Percentiles rank a stretch among this genome's conserved stretches.
Conservation (phyloP, 2,797 vertebrate genomes). For the Sebastes cheni region DNA sequence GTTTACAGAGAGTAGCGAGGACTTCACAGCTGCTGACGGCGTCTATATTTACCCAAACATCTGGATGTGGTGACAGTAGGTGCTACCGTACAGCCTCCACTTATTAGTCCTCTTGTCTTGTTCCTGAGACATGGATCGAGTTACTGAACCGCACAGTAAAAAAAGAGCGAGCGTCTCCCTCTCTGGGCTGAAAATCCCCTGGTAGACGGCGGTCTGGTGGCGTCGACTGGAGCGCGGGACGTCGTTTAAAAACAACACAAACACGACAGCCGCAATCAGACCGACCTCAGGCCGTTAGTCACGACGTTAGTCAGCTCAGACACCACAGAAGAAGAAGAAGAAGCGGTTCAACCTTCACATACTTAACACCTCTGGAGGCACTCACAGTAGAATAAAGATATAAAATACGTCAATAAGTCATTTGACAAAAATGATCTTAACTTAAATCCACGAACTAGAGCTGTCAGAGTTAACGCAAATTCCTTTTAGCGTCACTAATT, state of each 20-base stretch:
- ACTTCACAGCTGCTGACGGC: conserved; percentile 45
- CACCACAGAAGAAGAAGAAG: too few species aligned
- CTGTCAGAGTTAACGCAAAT: too few species aligned
- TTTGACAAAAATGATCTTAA: too few species aligned
- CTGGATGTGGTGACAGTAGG: conserved; percentile 66
- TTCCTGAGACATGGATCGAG: conserved; percentile 70
- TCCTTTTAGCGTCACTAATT: too few species aligned
- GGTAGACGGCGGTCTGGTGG: conserved; percentile 60
- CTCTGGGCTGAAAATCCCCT: conserved; percentile 57
- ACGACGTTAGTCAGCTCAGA: not conserved
- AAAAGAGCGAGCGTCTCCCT: conserved; percentile 61
- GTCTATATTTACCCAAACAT: conserved; percentile 72
- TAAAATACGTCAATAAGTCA: too few species aligned
- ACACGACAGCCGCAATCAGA: conserved; percentile 48
- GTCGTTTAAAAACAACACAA: conserved; percentile 50
- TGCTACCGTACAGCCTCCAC: conserved; percentile 64
- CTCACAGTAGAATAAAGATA: too few species aligned
- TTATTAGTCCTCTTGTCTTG: conserved; percentile 69
- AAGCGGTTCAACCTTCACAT: too few species aligned
- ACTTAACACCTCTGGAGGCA: too few species aligned
- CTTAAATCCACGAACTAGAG: too few species aligned
- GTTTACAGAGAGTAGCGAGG: conserved; percentile 38
- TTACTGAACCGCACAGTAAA: conserved; percentile 70
- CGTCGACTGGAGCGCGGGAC: conserved; percentile 28
- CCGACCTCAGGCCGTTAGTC: conserved; percentile 5